Conservation (phyloP, 1,140 invertebrate species). For the Cecropterus lyciades region DNA sequence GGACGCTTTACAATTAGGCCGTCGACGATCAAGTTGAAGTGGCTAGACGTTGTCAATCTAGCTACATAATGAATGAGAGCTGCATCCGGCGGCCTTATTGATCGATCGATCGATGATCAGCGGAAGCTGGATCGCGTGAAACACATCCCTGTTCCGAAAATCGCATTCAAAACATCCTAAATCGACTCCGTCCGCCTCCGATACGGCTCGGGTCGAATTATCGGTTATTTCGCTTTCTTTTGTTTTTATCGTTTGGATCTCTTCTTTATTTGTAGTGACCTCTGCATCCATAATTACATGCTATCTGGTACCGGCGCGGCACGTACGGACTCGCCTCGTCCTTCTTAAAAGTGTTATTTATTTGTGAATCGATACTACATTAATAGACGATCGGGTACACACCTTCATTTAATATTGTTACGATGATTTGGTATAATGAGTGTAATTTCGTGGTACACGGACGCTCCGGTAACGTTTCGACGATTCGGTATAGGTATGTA, state of each 20-base stretch:
- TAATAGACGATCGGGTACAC: constrained; percentile 75
- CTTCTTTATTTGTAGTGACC: constrained; percentile 78
- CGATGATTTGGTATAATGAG: constrained; percentile 71
- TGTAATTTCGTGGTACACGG: constrained; percentile 64
- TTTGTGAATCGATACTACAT: constrained; percentile 78
- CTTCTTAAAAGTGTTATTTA: constrained; percentile 80
- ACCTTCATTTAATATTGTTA: constrained; percentile 81
- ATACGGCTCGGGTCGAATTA: constrained; percentile 66
- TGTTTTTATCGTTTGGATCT: constrained; percentile 69
- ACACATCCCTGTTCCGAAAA: constrained; percentile 64
- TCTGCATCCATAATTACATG: constrained; percentile 75
- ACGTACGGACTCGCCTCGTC: constrained; percentile 66
- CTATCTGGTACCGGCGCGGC: constrained; percentile 56
- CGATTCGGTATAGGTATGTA: constrained; percentile 30
- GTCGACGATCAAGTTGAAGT: constrained; percentile 48
- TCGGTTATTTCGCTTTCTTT: constrained; percentile 77
- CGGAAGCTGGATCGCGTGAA: constrained; percentile 73
- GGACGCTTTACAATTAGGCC: constrained; percentile 54
- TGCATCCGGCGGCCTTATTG: constrained; percentile 60
- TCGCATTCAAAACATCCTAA: constrained; percentile 63
- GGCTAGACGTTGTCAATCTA: constrained; percentile 51
- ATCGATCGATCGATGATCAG: constrained; percentile 54
- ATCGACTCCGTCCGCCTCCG: constrained; percentile 64
- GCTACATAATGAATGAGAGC: constrained; percentile 54
- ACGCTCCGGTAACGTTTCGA: constrained; percentile 41